A percentile compares a stretch with the other conserved stretches of the same genome.
These are phyloP conservation scores for Callinectes sapidus DNA, from an alignment of 2,888 invertebrate species.

Conservation along the genomic window DNA sequence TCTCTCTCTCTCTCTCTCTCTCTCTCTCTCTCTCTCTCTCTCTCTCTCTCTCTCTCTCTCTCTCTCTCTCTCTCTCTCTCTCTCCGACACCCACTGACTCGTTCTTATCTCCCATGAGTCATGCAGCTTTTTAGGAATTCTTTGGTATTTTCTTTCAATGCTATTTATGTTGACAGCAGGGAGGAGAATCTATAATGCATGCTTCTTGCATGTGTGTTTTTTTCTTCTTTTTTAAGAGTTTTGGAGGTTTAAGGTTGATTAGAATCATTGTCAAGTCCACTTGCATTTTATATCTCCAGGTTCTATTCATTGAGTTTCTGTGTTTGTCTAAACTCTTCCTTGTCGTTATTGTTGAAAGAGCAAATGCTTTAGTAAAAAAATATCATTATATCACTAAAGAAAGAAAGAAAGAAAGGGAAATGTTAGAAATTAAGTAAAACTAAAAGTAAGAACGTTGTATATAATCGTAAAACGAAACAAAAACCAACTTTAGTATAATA, in stretches of 20 bases:
- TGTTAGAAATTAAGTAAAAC: not conserved
- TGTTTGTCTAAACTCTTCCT: not conserved
- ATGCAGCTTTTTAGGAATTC: not conserved
- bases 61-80: slow-evolving; percentile 25
- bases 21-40: slow-evolving; percentile 25
- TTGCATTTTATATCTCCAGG: not conserved
- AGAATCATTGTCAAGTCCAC: not conserved
- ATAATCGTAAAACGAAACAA: not conserved
- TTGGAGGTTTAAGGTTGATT: not conserved
- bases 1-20: slow-evolving; percentile 25
- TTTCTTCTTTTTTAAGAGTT: not conserved
- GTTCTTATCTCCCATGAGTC: not conserved
- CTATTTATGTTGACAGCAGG: not conserved
- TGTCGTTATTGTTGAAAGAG: not conserved
- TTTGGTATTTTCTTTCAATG: not conserved
- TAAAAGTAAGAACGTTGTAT: not conserved
- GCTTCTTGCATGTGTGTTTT: not conserved
- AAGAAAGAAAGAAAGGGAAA: not conserved
- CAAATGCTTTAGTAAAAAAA: not conserved
- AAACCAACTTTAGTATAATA: not conserved
- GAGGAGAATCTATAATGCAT: not conserved
- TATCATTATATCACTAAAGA: not conserved
- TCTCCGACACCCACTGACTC: slow-evolving; percentile 8
- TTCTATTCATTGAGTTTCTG: not conserved
- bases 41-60: slow-evolving; percentile 25